Percentiles rank a stretch among this genome's conserved stretches.
These are phyloP conservation scores for Agrypnia vestita DNA, from an alignment of 1,140 invertebrate species.

Conservation along the genomic window DNA sequence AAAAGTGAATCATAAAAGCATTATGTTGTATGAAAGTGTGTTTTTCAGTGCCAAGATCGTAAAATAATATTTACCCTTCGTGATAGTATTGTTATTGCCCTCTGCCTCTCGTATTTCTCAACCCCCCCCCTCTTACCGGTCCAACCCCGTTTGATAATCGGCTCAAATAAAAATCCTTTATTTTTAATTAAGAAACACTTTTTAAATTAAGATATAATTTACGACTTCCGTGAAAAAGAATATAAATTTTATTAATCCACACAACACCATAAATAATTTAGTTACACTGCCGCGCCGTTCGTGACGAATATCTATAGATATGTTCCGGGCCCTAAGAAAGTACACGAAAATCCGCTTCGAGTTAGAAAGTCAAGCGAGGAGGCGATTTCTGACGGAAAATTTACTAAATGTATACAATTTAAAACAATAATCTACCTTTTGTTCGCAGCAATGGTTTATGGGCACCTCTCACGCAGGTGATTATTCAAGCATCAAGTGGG, in stretches of 20 bases:
- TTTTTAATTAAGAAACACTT: conserved; percentile 13
- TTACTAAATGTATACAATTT: conserved; percentile 59
- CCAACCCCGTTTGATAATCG: neutral
- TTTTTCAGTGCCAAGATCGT: no score
- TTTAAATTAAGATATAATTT: conserved; percentile 18
- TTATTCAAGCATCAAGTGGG: conserved; percentile 58
- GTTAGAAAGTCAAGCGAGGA: conserved; percentile 41
- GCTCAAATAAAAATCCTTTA: neutral
- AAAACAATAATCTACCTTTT: conserved; percentile 58
- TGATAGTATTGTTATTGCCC: no score
- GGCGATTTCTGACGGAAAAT: conserved; percentile 38
- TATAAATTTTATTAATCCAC: conserved; percentile 20
- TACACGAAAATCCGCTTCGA: conserved; percentile 24
- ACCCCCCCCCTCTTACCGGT: no score
- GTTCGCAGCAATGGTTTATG: conserved; percentile 58
- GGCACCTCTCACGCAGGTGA: conserved; percentile 54
- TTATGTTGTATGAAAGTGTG: no score
- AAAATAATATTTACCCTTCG: no score
- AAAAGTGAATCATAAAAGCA: no score
- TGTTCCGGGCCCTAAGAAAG: conserved; percentile 8
- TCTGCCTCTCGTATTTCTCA: neutral
- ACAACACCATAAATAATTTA: conserved; percentile 38
- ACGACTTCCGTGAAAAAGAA: conserved; percentile 12
- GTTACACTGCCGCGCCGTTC: conserved; percentile 20
- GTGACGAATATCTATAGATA: conserved; percentile 41